phyloP scores from a whole-genome alignment of 2,888 invertebrate species.

The Opisthograptis luteolata region DNA sequence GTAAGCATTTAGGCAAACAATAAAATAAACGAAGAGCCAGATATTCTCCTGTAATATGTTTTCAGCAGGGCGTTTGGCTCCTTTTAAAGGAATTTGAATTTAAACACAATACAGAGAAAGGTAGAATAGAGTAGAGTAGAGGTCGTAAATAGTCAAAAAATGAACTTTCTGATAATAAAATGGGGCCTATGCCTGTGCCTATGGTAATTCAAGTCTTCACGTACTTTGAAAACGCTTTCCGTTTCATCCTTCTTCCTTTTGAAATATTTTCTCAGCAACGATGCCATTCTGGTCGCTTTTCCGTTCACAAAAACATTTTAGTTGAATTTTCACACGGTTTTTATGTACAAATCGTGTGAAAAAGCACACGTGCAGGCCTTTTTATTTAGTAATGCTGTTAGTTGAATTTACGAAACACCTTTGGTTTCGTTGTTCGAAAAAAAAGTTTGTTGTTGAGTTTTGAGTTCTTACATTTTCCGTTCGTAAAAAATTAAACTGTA shows the following conservation, averaged over 20 bases:
- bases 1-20: no score
- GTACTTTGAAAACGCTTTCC: slow-evolving; percentile 21
- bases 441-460: not conserved
- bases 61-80: no score
- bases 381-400: slow-evolving; percentile 1
- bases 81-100: no score
- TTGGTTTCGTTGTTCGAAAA: slow-evolving; percentile 1
- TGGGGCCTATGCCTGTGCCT: no score
- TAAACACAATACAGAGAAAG: no score
- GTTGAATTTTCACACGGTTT: slow-evolving; percentile 20
- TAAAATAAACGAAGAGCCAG: no score
- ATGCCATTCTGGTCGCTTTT: slow-evolving; percentile 31
- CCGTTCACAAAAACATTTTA: slow-evolving; percentile 5
- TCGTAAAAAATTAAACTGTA: no score
- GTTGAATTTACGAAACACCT: slow-evolving; percentile 3
- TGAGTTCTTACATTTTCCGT: no score
- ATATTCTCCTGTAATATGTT: no score
- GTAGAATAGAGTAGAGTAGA: no score
- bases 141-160: no score
- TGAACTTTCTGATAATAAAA: no score
- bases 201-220: slow-evolving; percentile 1
- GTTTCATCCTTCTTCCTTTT: slow-evolving; percentile 23
- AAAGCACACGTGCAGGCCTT: slow-evolving; percentile 25
- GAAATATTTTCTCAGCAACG: slow-evolving; percentile 38
- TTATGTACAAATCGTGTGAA: slow-evolving; percentile 41